Conservation (phyloP, 2,113 vertebrate species). For the Tachysurus vachellii region DNA sequence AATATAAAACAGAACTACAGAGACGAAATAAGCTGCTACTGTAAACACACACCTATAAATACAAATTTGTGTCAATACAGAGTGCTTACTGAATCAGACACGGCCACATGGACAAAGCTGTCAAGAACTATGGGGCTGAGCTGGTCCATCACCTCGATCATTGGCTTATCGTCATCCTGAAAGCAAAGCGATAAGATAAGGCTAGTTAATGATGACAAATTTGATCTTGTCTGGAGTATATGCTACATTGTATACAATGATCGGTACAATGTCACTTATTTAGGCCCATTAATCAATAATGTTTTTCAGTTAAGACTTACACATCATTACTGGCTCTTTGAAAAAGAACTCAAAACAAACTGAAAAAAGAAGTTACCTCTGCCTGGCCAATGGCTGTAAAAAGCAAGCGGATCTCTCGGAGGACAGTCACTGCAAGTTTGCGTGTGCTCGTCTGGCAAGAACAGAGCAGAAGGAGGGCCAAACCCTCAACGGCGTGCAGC, state of each 20-base stretch:
- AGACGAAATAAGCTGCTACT: background rate
- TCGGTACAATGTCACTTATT: background rate
- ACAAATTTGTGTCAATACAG: background rate
- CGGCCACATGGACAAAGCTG: slow-evolving; percentile 94
- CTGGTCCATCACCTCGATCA: slow-evolving; percentile 99
- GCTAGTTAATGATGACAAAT: background rate
- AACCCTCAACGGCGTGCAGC: slow-evolving; percentile 91
- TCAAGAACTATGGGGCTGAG: slow-evolving; percentile 94
- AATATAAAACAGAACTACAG: background rate
- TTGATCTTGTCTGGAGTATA: background rate
- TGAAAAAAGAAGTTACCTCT: slow-evolving; percentile 75
- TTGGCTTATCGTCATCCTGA: slow-evolving; percentile 95
- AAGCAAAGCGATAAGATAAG: slow-evolving; percentile 6
- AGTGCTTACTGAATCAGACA: slow-evolving; percentile 90
- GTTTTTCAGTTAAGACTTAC: background rate
- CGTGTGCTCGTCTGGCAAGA: slow-evolving; percentile 94
- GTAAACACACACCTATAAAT: background rate
- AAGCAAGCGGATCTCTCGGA: slow-evolving; percentile 91
- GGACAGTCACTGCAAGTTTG: slow-evolving; percentile 90
- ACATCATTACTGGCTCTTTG: background rate
- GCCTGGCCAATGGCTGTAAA: slow-evolving; percentile 90
- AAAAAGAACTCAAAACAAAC: background rate
- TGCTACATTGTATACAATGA: background rate
- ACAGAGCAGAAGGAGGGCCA: slow-evolving; percentile 92
- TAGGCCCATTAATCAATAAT: background rate